phyloP scores from a whole-genome alignment of 2,113 vertebrate species.

The Ornithorhynchus anatinus region DNA sequence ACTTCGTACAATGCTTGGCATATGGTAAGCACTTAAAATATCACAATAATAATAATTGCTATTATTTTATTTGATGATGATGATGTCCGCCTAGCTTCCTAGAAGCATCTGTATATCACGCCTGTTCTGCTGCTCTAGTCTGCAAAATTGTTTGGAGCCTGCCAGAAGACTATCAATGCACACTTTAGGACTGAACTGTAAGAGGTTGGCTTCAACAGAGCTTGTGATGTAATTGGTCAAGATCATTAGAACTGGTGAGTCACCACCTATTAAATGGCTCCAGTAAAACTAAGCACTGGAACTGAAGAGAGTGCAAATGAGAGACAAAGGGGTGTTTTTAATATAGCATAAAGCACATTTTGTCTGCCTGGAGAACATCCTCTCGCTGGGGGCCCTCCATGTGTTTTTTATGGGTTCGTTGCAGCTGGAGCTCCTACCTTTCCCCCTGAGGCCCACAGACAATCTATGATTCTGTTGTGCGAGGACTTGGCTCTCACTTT shows the following conservation, averaged over 20 bases:
- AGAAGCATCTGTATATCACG: too few relatives aligned
- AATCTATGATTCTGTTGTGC: neutral
- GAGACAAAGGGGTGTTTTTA: neutral
- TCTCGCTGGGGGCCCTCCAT: neutral
- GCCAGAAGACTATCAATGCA: slow-evolving; percentile 3
- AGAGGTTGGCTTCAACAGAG: slow-evolving; percentile 15
- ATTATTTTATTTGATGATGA: too few relatives aligned
- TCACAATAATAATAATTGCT: too few relatives aligned
- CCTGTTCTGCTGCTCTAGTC: too few relatives aligned
- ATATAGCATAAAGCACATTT: neutral
- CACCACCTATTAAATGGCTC: neutral
- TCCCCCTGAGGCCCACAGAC: neutral
- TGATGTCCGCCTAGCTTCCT: too few relatives aligned
- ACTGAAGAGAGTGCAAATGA: neutral
- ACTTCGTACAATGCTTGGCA: too few relatives aligned
- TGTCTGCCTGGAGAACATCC: neutral
- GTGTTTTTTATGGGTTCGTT: neutral
- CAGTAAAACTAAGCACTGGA: slow-evolving; percentile 8
- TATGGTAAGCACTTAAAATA: too few relatives aligned
- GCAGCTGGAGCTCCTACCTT: neutral
- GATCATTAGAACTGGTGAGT: neutral
- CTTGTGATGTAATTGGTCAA: slow-evolving; percentile 7
- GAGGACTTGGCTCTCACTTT: neutral
- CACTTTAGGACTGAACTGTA: slow-evolving; percentile 8
- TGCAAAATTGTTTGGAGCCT: too few relatives aligned